A percentile compares a stretch with the other conserved stretches of the same genome.
phyloP scores from a whole-genome alignment of 2,888 invertebrate genomes.

The Eurytoma adleriae region DNA sequence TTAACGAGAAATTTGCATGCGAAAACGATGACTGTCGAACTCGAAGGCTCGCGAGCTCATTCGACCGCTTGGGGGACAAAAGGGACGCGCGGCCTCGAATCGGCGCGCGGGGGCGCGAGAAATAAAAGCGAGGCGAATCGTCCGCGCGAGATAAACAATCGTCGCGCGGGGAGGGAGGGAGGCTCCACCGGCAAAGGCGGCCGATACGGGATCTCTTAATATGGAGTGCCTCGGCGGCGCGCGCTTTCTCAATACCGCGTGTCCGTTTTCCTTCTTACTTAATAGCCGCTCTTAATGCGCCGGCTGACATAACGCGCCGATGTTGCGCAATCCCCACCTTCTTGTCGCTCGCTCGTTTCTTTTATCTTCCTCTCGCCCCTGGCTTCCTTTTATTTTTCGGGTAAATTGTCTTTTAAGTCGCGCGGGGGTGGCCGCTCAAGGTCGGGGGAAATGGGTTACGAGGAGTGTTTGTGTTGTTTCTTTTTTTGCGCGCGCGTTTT shows the following conservation, averaged over 20 bases:
- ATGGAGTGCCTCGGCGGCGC: slow-evolving; percentile 32
- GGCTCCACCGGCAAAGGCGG: too few species aligned
- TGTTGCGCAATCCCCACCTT: background rate
- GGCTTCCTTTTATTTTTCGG: slow-evolving; percentile 7
- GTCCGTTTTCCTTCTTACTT: slow-evolving; percentile 45
- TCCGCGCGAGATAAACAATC: too few species aligned
- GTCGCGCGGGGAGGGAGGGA: too few species aligned
- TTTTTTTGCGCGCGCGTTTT: background rate
- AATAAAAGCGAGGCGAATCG: too few species aligned
- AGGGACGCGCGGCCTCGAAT: too few species aligned
- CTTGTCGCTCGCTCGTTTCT: background rate
- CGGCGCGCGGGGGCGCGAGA: too few species aligned
- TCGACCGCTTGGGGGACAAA: too few species aligned
- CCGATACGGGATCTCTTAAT: slow-evolving; percentile 48
- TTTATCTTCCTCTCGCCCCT: background rate
- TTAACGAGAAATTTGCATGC: too few species aligned
- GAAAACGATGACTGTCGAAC: too few species aligned
- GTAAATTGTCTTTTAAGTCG: background rate
- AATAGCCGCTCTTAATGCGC: slow-evolving; percentile 7
- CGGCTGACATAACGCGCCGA: slow-evolving; percentile 12
- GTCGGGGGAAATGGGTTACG: background rate
- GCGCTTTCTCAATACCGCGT: slow-evolving; percentile 45
- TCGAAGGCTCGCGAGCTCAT: too few species aligned
- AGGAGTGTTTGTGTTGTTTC: too few species aligned
- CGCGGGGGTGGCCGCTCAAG: background rate